A percentile compares a stretch with the other conserved stretches of the same genome.
phyloP scores from a whole-genome alignment of 2,797 vertebrate genomes.

The Hybognathus amarus region DNA sequence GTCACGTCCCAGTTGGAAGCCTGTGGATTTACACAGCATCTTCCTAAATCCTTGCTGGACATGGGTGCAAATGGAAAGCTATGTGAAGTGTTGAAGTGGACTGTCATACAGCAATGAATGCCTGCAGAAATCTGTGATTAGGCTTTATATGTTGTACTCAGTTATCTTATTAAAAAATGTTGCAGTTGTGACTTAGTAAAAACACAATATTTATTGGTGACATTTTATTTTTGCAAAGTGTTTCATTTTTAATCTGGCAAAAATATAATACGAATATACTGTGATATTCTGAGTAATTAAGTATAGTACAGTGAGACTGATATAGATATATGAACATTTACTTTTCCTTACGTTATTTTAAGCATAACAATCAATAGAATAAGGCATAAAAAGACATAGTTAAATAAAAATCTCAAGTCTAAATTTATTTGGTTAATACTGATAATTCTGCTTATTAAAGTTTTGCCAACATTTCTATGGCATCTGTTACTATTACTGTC shows the following conservation, averaged over 20 bases:
- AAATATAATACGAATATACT: background rate
- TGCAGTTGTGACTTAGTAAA: background rate
- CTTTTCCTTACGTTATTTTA: background rate
- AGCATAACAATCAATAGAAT: background rate
- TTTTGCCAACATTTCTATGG: background rate
- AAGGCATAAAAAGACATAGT: too few species aligned
- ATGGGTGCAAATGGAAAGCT: background rate
- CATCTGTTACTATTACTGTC: background rate
- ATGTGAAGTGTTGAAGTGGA: background rate
- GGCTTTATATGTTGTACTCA: background rate
- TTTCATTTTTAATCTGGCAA: background rate
- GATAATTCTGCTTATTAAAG: background rate
- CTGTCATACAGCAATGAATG: background rate
- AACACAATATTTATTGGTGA: background rate
- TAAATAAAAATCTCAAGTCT: background rate
- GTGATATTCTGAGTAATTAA: background rate
- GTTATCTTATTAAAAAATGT: background rate
- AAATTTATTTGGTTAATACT: background rate
- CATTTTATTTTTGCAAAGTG: background rate
- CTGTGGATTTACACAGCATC: slow-evolving; percentile 58
- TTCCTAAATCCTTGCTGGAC: slow-evolving; percentile 39
- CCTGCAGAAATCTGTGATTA: background rate
- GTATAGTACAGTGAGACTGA: background rate
- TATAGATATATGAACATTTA: background rate
- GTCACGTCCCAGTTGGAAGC: slow-evolving; percentile 66